phyloP scores from a whole-genome alignment of 2,113 vertebrate genomes.

The Tiliqua scincoides region DNA sequence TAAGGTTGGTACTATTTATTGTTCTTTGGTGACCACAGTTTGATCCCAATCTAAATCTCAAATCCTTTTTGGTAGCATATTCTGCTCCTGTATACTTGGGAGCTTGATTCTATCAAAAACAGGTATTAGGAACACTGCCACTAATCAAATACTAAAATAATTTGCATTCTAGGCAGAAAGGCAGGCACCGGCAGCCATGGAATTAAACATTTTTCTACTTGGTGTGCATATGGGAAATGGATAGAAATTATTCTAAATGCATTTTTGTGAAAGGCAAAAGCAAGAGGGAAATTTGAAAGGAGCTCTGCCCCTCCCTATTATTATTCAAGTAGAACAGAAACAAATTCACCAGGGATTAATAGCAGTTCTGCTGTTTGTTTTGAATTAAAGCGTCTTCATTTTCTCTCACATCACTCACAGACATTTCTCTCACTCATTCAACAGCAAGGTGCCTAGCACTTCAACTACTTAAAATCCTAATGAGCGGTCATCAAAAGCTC shows the following conservation, averaged over 20 bases:
- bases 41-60: not conserved
- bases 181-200: conserved; percentile 30
- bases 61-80: not conserved
- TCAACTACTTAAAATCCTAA: not conserved
- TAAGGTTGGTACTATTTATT: not conserved
- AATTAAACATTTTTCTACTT: conserved; percentile 59
- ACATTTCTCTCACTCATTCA: not conserved
- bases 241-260: conserved; percentile 54
- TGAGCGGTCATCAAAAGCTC: not conserved
- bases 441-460: not conserved
- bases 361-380: not conserved
- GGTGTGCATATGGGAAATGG: conserved; percentile 34
- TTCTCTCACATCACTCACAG: not conserved
- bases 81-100: conserved; percentile 12
- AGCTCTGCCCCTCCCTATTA: not conserved
- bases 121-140: conserved; percentile 38
- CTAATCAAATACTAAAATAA: conserved; percentile 43
- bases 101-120: conserved; percentile 29
- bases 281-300: conserved; percentile 37
- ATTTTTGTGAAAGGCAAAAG: conserved; percentile 32
- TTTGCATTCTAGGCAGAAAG: conserved; percentile 43
- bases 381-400: conserved; percentile 19
- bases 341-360: not conserved
- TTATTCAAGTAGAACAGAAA: conserved; percentile 26
- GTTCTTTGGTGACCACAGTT: conserved; percentile 34